Base-by-base conservation (phyloP, 2,888 invertebrate species). In the Cerastoderma edule region DNA sequence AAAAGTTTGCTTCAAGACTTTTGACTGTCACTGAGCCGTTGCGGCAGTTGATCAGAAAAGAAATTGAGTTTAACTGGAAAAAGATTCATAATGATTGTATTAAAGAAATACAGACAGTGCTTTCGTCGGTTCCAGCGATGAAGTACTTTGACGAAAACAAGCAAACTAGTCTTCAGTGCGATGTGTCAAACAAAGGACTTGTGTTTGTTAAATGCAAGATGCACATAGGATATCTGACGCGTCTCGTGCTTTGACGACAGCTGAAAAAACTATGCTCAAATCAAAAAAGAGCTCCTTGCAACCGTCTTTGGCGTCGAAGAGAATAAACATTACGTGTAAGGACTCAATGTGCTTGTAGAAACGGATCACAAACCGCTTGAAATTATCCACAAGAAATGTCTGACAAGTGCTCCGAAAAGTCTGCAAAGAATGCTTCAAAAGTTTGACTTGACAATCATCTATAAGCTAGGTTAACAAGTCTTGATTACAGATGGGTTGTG, bases 281-380 rank as follows among this genome's bases (percentile, higher is more conserved):
- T 85, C 5, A 84, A 87, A 65, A 83, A 84, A 44, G 87, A 85
- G 53, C 32, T 75, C 8, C 53, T 85, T 0, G 74, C 83, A 2
- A 70, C 87, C 4, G 74, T 79, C 16, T 85, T 78, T 28, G 72
- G 72, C 1, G 30, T 73, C 1, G 72, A 77, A 48, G 80, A 72
- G 28, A 85, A 81, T 63, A 68, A 83, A 39, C 57, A 75, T 13
- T 83, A 85, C 65, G 70, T 72, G 1, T 85, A 76, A 63, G 84
- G 81, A 10, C 60, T 72, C 27, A 24, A 44, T 13, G 57, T 80
- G 0, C 24, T 35, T 22, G 80, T 85, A 0, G 71, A 79, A 33
- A 78, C 54, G 48, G 80, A 78, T 28, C 85, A 86, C 57, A 81
- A 83, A 46, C 82, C 83, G 32, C 63, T 85, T 8, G 73, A 80